phyloP scores from a whole-genome alignment of 2,797 vertebrate genomes.

The Craterocephalus amniculus region DNA sequence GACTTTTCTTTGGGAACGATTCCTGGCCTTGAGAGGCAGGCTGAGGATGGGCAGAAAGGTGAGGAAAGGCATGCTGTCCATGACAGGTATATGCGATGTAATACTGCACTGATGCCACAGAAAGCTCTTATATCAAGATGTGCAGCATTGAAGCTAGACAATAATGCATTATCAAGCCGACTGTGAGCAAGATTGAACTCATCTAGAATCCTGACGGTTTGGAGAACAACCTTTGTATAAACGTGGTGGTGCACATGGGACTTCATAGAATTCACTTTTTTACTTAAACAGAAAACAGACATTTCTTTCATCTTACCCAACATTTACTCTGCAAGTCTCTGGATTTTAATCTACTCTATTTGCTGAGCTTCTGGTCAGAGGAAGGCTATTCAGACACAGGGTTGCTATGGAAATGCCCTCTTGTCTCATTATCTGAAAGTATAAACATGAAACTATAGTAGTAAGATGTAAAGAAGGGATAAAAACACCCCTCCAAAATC shows the following conservation, averaged over 20 bases:
- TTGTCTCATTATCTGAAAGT: conserved; percentile 22
- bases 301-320: neutral
- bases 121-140: conserved; percentile 6
- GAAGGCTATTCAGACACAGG: conserved; percentile 8
- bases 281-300: conserved; percentile 9
- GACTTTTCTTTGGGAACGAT: conserved; percentile 30
- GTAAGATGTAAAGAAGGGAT: neutral
- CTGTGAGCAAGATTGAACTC: neutral
- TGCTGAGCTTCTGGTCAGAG: neutral
- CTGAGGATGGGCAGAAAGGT: conserved; percentile 32
- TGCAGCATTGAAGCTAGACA: neutral
- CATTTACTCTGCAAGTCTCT: neutral
- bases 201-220: neutral
- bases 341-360: conserved; percentile 11
- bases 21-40: conserved; percentile 28
- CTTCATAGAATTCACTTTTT: neutral
- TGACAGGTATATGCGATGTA: conserved; percentile 17
- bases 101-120: conserved; percentile 19
- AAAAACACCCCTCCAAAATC: conserved; percentile 13
- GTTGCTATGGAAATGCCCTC: neutral
- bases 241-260: neutral
- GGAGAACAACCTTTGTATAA: neutral
- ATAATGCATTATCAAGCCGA: neutral
- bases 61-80: conserved; percentile 35
- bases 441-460: conserved; percentile 12